A percentile compares a stretch with the other conserved stretches of the same genome.
These are phyloP conservation scores for Axinella damicornis DNA, from an alignment of 37 sponge, comb jelly and placozoan genomes.

Conservation along the genomic window DNA sequence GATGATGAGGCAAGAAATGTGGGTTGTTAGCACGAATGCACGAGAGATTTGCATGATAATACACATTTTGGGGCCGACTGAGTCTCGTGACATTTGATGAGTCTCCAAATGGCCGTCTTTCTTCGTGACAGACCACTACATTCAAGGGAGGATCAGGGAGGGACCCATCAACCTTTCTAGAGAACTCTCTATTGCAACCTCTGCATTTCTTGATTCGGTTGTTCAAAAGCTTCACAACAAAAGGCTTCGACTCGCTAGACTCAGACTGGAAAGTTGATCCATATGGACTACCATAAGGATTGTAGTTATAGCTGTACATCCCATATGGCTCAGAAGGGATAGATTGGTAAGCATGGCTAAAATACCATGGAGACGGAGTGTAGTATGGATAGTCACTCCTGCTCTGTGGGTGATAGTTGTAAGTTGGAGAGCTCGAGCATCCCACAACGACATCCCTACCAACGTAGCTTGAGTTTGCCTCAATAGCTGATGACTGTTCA, in stretches of 20 bases:
- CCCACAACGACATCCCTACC: no score
- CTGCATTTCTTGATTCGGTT: conserved; percentile 29
- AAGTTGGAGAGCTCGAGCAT: no score
- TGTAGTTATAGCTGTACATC: no score
- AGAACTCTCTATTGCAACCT: conserved; percentile 1
- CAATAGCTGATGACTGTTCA: no score
- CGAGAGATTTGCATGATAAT: conserved; percentile 5
- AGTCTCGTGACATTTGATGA: not conserved
- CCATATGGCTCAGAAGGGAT: no score
- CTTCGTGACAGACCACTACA: not conserved
- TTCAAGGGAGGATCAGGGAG: conserved; percentile 4
- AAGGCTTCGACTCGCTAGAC: not conserved
- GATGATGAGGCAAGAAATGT: not conserved
- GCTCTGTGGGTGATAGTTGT: no score
- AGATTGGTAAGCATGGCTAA: no score
- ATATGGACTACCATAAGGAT: no score
- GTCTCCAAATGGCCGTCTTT: conserved; percentile 2
- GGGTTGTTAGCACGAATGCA: conserved; percentile 17
- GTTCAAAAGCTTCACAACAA: not conserved
- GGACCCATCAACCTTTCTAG: conserved; percentile 19
- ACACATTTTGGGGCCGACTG: conserved; percentile 11
- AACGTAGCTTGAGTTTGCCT: no score
- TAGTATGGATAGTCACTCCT: no score
- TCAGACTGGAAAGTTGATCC: not conserved
- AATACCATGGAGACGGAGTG: no score